Base-by-base conservation (phyloP, 2,113 vertebrate species). In the Carlito syrichta region DNA sequence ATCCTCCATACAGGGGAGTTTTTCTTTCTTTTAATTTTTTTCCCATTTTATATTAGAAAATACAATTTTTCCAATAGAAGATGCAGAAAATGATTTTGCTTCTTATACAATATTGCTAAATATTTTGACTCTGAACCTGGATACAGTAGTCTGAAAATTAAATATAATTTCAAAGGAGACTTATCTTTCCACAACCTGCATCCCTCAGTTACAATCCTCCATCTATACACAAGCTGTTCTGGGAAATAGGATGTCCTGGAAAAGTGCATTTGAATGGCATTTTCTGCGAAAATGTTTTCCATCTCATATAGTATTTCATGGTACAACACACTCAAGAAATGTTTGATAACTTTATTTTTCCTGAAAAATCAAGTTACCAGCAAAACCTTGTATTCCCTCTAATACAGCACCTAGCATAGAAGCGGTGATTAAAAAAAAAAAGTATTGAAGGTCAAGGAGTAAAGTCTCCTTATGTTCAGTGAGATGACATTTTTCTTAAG, bases 211-310 rank as follows among this genome's bases (percentile, higher is more conserved):
- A 50, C 43, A n/a, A n/a, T 83, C 6, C 25, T 16, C 40, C 58
- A 38, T 38, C 25, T 30, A 84, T 16, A 89, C 14, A n/a, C 73
- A 73, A 20, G 27, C 40, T 90, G 40, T 66, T 90, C 22, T 54
- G 25, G 56, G 52, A 78, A 97, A 93, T 78, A 96, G 86, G 40
- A 97, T 95, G 78, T 63, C 93, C 96, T 96, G 92, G 62, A 45
- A 97, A 96, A 58, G 78, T 78, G 97, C 76, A 77, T 94, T 54
- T 96, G 95, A 98, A 98, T 94, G 92, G 50, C 63, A 96, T 94
- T 92, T 96, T 98, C 94, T 97, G 23, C 94, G 93, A 93, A 71
- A 0, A 97, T 85, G 89, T 86, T 94, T 96, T 97, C n/a, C 91
- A 96, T 96, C 81, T 96, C 96, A 97, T 92, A 60, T 45, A 84